Conservation (phyloP, 2,888 invertebrate genomes). For the Sturmia bella region DNA sequence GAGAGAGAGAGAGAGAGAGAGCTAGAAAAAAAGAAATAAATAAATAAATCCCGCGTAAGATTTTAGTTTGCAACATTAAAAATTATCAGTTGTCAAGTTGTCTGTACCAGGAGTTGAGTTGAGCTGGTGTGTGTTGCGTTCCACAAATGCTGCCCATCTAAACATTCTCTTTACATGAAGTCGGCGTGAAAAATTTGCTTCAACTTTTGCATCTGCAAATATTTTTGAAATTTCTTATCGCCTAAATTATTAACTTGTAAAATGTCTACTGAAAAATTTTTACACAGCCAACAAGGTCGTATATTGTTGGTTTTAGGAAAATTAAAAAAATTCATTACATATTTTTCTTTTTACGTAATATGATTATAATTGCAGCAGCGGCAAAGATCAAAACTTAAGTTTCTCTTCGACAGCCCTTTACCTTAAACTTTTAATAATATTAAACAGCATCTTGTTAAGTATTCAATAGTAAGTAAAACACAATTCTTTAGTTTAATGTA, state of each 20-base stretch:
- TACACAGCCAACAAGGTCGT: constrained; percentile 34
- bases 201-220: not conserved
- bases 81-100: constrained; percentile 25
- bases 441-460: not conserved
- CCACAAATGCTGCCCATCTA: constrained; percentile 10
- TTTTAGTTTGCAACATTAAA: constrained; percentile 13
- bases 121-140: constrained; percentile 13
- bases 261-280: too few relatives aligned
- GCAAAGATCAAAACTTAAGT: constrained; percentile 29
- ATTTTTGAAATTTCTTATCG: not conserved
- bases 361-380: constrained; percentile 6
- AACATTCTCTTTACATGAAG: constrained; percentile 7
- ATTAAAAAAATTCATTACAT: not conserved
- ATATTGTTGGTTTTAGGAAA: not conserved
- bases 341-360: constrained; percentile 5
- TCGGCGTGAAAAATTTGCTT: not conserved
- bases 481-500: too few relatives aligned
- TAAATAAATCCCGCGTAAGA: not conserved
- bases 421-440: constrained; percentile 25
- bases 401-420: constrained; percentile 15
- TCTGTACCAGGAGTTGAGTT: constrained; percentile 33
- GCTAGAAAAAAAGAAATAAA: not conserved
- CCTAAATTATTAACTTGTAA: not conserved
- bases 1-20: too few relatives aligned
- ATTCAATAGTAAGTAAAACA: too few relatives aligned